These are phyloP conservation scores for Arrhamphus sclerolepis DNA, from an alignment of 2,797 vertebrate genomes.

Conservation along the genomic window DNA sequence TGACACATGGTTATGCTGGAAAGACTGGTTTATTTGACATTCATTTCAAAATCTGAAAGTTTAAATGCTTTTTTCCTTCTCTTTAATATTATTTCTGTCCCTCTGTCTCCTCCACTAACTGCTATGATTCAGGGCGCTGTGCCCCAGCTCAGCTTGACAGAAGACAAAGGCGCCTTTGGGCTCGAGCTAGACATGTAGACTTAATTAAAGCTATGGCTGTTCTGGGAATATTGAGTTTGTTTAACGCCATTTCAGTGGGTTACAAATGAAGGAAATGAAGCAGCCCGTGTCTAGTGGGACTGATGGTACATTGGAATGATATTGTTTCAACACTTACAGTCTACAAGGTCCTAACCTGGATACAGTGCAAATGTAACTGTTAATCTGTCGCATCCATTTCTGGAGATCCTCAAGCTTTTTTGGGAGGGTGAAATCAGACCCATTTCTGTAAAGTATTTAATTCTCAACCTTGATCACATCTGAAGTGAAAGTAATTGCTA, in stretches of 20 bases:
- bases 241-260: conserved; percentile 15
- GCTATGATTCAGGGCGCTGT: conserved; percentile 37
- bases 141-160: neutral
- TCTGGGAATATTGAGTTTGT: conserved; percentile 20
- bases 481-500: conserved; percentile 13
- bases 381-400: neutral
- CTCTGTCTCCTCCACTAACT: conserved; percentile 4
- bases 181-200: conserved; percentile 16
- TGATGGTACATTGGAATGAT: neutral
- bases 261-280: conserved; percentile 9
- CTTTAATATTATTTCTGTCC: conserved; percentile 1
- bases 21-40: neutral
- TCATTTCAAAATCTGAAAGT: neutral
- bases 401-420: too few species aligned
- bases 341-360: too few species aligned
- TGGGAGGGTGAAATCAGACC: neutral
- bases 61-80: neutral
- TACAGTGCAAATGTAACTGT: neutral
- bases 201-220: conserved; percentile 43
- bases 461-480: conserved; percentile 13
- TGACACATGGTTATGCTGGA: neutral
- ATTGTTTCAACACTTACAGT: neutral
- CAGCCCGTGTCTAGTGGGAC: conserved; percentile 8
- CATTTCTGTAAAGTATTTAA: neutral
- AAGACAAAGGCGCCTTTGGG: conserved; percentile 19